Base-by-base conservation (phyloP, 2,797 vertebrate species). In the Sylvia borin region DNA sequence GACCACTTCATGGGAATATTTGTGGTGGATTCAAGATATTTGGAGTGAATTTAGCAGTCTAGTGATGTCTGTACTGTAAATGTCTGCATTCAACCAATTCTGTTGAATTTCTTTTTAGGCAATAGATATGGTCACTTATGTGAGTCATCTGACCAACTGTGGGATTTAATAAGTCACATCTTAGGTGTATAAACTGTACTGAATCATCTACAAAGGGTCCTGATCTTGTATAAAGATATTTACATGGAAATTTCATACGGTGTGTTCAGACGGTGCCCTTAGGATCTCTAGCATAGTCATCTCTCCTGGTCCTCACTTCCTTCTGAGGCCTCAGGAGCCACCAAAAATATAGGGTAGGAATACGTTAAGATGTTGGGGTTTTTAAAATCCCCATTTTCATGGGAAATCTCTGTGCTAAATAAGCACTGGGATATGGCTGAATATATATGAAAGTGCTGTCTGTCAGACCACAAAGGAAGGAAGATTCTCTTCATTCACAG, bases 331-430 rank as follows among this genome's bases (percentile, higher is more conserved):
- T 51, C 42, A 40, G 14, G 13, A 73, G 5, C 11, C 45, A 67
- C 3, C 18, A 72, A 71, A 81, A 21, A 22, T 42, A 76, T 16
- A 85, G 25, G 4, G 3, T 16, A 79, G 13, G 34, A 82, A 66
- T 13, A 3, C 47, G 22, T 26, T 38, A 64, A 60, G 40, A 10
- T 9, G 5, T 9, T 17, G 3, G 3, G 10, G 0, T 40, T 66
- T 78, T 20, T 7, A 2, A 77, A 80, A 57, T 53, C 2, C 31
- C 1, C 4, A 34, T 55, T 85, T 73, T 72, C 12, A 21, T 22
- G 13, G 31, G 13, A 61, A 61, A 53, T 85, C 16, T 53, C 31
- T 50, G 8, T 34, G 7, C 5, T 60, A 11, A 10, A 2, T 53
- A 61, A 77, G 8, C 15, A 54, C 21, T 43, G 43, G 29, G 19